A percentile compares a stretch with the other conserved stretches of the same genome.
Evolutionary conservation across 2,888 invertebrate species (phyloP).

Genomic region (Latheticus oryzae): DNA sequence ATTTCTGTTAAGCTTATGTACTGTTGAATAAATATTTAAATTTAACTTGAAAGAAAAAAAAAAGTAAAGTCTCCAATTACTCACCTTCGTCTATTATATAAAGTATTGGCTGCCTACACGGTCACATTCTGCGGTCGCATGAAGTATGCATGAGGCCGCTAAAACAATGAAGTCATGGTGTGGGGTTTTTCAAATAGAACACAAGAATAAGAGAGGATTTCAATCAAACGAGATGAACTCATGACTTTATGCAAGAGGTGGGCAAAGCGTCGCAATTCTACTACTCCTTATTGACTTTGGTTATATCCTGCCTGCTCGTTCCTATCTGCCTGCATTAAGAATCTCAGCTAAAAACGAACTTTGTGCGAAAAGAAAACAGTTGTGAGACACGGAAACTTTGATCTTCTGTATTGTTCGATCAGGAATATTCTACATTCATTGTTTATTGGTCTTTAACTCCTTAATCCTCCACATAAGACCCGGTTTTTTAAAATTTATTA

Average conservation of each 20-base stretch:
- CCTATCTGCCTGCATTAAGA: constrained; percentile 53
- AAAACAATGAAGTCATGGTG: constrained; percentile 65
- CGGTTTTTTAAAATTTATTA: too few species aligned
- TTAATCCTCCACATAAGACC: too few species aligned
- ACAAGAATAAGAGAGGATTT: constrained; percentile 67
- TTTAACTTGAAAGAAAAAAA: too few species aligned
- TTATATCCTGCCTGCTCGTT: constrained; percentile 47
- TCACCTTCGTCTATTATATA: constrained; percentile 53
- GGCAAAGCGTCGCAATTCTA: constrained; percentile 45
- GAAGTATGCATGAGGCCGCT: constrained; percentile 66
- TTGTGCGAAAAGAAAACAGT: constrained; percentile 30
- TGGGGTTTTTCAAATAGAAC: constrained; percentile 65
- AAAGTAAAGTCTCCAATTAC: constrained; percentile 48
- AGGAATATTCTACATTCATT: too few species aligned
- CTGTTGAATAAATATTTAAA: too few species aligned
- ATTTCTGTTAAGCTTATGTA: too few species aligned
- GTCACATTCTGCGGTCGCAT: constrained; percentile 58
- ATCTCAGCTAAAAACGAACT: constrained; percentile 45
- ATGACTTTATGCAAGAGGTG: constrained; percentile 67
- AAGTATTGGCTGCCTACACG: constrained; percentile 44
- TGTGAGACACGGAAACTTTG: constrained; percentile 33
- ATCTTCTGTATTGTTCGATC: too few species aligned
- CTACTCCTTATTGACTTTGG: constrained; percentile 45
- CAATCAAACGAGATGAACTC: constrained; percentile 68
- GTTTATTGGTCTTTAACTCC: too few species aligned